Percentiles rank a stretch among this genome's conserved stretches.
phyloP scores from a whole-genome alignment of 2,113 vertebrate species.

The Ictalurus punctatus region DNA sequence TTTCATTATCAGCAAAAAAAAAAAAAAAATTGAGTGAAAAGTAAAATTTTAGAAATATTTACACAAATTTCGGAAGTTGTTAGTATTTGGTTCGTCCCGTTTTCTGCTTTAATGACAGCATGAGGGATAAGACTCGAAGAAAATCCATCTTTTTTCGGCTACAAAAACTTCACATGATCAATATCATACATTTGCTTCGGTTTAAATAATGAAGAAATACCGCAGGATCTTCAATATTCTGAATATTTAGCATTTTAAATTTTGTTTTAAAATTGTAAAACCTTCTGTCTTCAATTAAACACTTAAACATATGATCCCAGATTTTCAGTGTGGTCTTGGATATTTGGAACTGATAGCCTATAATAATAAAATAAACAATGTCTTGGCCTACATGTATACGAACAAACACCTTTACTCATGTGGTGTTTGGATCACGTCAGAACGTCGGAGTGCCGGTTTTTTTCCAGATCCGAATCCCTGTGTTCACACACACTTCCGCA shows the following conservation, averaged over 20 bases:
- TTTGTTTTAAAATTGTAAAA: no score
- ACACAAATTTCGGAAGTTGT: neutral
- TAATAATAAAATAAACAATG: neutral
- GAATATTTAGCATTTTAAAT: no score
- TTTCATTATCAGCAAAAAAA: neutral
- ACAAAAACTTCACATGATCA: no score
- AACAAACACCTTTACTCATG: neutral
- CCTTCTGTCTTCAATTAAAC: neutral
- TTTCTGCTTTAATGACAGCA: neutral
- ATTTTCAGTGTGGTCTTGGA: neutral
- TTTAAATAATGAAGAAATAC: no score
- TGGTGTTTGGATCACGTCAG: neutral
- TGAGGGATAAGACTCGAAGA: no score
- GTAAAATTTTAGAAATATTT: neutral
- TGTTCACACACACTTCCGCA: conserved; percentile 62
- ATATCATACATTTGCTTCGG: no score
- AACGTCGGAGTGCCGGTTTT: neutral
- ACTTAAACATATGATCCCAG: neutral
- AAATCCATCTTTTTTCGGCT: no score
- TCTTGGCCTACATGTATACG: neutral
- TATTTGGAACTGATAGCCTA: neutral
- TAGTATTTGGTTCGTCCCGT: neutral
- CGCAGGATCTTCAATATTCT: no score
- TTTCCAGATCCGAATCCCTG: neutral
- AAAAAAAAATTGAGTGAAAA: neutral